Percentiles rank a stretch among this genome's conserved stretches.
These are phyloP conservation scores for Cyanoliseus patagonus DNA, from an alignment of 2,113 vertebrate species.

Conservation along the genomic window DNA sequence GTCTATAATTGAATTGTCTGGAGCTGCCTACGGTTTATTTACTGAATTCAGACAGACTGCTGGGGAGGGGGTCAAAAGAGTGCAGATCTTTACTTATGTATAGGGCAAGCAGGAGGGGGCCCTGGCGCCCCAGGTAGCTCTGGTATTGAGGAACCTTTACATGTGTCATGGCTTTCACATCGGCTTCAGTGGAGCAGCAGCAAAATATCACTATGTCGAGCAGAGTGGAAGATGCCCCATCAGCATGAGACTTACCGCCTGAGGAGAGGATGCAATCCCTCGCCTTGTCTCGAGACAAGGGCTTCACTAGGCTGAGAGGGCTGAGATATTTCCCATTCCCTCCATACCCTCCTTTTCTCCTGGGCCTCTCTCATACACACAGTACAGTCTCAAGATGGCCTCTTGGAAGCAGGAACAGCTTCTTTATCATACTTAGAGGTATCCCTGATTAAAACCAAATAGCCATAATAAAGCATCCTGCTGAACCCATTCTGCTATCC, in stretches of 20 bases:
- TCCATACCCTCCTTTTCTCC: background rate
- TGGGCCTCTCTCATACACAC: background rate
- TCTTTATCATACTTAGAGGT: background rate
- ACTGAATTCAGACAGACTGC: background rate
- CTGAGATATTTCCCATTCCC: background rate
- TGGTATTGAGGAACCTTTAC: background rate
- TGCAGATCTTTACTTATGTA: background rate
- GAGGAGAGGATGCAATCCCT: background rate
- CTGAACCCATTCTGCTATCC: rapidly evolving
- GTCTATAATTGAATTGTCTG: slow-evolving; percentile 30
- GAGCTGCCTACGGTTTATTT: background rate
- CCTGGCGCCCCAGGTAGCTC: background rate
- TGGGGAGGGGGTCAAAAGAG: background rate
- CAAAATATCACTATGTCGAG: rapidly evolving
- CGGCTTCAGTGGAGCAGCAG: background rate
- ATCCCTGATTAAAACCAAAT: background rate
- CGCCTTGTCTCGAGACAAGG: rapidly evolving
- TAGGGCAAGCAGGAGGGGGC: background rate
- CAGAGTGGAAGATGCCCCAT: background rate
- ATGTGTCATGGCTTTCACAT: background rate
- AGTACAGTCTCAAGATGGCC: background rate
- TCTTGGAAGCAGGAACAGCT: background rate
- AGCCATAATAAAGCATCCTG: background rate
- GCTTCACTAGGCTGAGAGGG: background rate
- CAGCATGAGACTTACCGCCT: background rate